Percentiles rank a stretch among this genome's conserved stretches.
Evolutionary conservation across 2,888 invertebrate genomes (phyloP).

Genomic region (Aplocera efformata): DNA sequence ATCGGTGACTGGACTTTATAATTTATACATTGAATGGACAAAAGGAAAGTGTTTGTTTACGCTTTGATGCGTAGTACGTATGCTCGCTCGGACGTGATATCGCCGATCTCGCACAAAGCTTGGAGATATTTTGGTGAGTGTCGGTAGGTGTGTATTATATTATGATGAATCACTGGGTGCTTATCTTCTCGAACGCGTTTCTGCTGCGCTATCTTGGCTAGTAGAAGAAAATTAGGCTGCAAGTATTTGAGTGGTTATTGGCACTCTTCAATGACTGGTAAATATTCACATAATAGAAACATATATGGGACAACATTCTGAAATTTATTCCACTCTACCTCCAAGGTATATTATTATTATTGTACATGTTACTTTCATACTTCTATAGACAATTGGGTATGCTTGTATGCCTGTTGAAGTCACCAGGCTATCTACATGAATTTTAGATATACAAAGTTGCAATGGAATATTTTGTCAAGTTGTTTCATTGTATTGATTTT

Average conservation of each 20-base stretch:
- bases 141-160: conserved; percentile 47
- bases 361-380: too few species aligned
- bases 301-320: not conserved
- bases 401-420: too few species aligned
- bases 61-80: conserved; percentile 56
- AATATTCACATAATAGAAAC: conserved; percentile 13
- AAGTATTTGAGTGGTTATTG: conserved; percentile 10
- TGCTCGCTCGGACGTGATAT: conserved; percentile 49
- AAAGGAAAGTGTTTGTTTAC: conserved; percentile 50
- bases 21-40: conserved; percentile 56
- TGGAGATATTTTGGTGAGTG: conserved; percentile 67
- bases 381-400: too few species aligned
- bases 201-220: conserved; percentile 22
- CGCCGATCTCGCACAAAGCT: conserved; percentile 44
- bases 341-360: too few species aligned
- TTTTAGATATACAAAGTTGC: too few species aligned
- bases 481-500: too few species aligned
- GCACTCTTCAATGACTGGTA: conserved; percentile 15
- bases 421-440: too few species aligned
- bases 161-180: conserved; percentile 64
- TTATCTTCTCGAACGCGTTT: conserved; percentile 27
- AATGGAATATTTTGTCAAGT: too few species aligned
- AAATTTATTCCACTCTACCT: too few species aligned
- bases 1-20: conserved; percentile 56
- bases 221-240: conserved; percentile 16